Conservation (phyloP, 2,113 vertebrate genomes). For the Hippoglossus stenolepis region DNA sequence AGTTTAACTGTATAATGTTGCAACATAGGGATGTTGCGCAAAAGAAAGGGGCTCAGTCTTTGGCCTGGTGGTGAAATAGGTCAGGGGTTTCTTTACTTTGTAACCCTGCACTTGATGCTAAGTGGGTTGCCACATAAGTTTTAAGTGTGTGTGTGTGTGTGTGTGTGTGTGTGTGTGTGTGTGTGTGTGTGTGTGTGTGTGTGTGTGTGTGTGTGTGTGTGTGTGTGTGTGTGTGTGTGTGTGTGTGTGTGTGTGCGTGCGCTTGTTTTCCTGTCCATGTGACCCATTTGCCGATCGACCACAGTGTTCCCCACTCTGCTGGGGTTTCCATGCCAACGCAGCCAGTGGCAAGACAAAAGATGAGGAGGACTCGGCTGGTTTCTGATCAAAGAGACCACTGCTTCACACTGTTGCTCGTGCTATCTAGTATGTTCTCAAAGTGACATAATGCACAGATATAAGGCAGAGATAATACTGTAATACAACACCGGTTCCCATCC, state of each 20-base stretch:
- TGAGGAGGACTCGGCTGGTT: constrained; percentile 65
- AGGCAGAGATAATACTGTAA: neutral
- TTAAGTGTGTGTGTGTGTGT: constrained; percentile 12
- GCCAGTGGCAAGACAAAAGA: constrained; percentile 83
- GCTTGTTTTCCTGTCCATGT: constrained; percentile 72
- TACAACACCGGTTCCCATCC: neutral
- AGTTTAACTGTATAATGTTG: constrained; percentile 51
- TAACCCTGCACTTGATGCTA: constrained; percentile 52
- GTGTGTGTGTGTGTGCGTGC: constrained; percentile 10
- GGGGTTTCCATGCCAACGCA: constrained; percentile 86
- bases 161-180: neutral
- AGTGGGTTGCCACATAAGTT: constrained; percentile 51
- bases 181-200: neutral
- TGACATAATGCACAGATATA: neutral
- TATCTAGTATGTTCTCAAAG: constrained; percentile 21
- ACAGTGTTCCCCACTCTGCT: constrained; percentile 78
- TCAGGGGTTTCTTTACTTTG: constrained; percentile 70
- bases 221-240: neutral
- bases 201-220: neutral
- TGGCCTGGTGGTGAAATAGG: constrained; percentile 62
- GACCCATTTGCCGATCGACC: constrained; percentile 83
- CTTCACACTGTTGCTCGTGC: constrained; percentile 36
- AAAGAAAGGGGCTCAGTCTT: constrained; percentile 48
- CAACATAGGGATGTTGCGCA: constrained; percentile 59
- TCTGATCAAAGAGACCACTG: constrained; percentile 53